phyloP scores from a whole-genome alignment of 2,797 vertebrate genomes.

The Fratercula arctica region DNA sequence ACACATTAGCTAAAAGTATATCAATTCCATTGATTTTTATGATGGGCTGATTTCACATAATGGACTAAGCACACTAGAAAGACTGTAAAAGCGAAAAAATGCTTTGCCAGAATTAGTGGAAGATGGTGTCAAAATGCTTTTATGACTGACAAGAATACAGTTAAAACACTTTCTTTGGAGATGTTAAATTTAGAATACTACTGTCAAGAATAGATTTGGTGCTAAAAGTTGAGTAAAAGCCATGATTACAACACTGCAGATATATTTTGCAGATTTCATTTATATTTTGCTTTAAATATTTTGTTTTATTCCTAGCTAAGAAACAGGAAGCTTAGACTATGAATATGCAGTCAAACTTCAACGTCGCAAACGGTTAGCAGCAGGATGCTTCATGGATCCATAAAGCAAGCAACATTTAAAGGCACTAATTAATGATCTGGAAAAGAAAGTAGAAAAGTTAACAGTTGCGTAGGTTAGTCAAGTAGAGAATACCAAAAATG shows the following conservation, averaged over 20 bases:
- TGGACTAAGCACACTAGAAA: conserved; percentile 31
- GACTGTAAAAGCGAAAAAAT: conserved; percentile 6
- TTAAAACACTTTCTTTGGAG: conserved; percentile 44
- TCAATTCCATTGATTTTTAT: conserved; percentile 64
- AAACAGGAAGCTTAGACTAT: neutral
- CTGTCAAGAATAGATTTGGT: neutral
- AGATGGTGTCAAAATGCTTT: conserved; percentile 38
- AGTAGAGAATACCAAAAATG: neutral
- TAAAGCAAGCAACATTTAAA: neutral
- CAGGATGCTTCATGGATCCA: neutral
- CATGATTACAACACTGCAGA: neutral
- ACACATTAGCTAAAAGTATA: conserved; percentile 62
- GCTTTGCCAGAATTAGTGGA: neutral
- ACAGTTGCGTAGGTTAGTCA: neutral
- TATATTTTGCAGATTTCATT: neutral
- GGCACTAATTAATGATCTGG: neutral
- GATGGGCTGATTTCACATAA: conserved; percentile 45
- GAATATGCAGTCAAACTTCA: neutral
- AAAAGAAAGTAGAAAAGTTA: neutral
- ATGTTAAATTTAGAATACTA: conserved; percentile 18
- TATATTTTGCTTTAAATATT: neutral
- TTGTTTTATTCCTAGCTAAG: neutral
- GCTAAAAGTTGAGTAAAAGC: neutral
- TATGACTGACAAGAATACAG: neutral
- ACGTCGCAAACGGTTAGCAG: neutral